Percentiles rank a stretch among this genome's conserved stretches.
These are phyloP conservation scores for Tinea pellionella DNA, from an alignment of 2,888 invertebrate genomes.

Conservation along the genomic window DNA sequence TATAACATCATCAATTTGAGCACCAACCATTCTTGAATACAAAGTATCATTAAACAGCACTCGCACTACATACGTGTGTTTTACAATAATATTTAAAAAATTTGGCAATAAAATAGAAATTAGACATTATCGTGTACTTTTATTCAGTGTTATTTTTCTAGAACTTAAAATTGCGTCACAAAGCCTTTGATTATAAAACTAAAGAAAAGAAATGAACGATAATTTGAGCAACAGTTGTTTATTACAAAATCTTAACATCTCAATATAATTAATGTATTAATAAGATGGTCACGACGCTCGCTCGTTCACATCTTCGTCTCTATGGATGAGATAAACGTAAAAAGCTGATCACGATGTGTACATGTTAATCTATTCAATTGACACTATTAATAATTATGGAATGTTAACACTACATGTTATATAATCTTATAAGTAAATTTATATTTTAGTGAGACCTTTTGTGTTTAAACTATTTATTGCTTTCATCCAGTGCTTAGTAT, in stretches of 20 bases:
- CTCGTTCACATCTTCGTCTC: not conserved
- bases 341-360: not conserved
- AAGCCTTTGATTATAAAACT: too few species aligned
- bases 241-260: conserved; percentile 4
- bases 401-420: not conserved
- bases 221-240: not conserved
- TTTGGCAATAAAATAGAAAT: too few species aligned
- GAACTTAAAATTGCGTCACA: too few species aligned
- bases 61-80: too few species aligned
- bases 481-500: too few species aligned
- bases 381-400: not conserved
- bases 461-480: not conserved
- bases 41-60: too few species aligned
- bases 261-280: conserved; percentile 1
- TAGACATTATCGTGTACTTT: too few species aligned
- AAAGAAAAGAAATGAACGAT: not conserved
- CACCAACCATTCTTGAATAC: too few species aligned
- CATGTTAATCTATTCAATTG: not conserved
- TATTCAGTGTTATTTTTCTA: too few species aligned
- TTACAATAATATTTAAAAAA: too few species aligned
- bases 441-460: not conserved
- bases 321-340: not conserved
- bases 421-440: too few species aligned
- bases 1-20: too few species aligned
- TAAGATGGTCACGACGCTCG: not conserved